phyloP scores from a whole-genome alignment of 2,888 invertebrate genomes.

The Geophilus truncorum region DNA sequence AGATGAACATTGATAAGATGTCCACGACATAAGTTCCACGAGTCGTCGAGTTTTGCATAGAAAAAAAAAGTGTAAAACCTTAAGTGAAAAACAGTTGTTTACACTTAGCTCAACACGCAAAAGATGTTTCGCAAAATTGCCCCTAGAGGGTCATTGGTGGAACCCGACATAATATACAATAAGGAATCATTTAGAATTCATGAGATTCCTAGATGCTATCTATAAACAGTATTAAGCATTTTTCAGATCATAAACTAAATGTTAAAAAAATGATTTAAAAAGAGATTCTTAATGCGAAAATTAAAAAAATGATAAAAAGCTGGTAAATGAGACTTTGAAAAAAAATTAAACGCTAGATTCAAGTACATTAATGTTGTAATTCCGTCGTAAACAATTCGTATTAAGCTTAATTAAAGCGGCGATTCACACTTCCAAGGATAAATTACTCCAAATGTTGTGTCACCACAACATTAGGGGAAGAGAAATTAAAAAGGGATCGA shows the following conservation, averaged over 20 bases:
- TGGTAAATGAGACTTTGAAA: neutral
- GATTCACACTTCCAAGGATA: neutral
- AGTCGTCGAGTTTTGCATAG: too few relatives aligned
- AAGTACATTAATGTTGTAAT: neutral
- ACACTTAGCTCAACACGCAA: neutral
- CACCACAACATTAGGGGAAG: neutral
- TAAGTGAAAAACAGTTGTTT: neutral
- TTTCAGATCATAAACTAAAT: neutral
- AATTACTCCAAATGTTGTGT: slow-evolving; percentile 6
- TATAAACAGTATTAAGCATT: neutral
- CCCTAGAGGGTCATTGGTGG: slow-evolving; percentile 21
- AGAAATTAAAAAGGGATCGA: neutral
- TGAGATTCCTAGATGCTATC: neutral
- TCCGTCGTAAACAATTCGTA: neutral
- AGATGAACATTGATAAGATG: too few relatives aligned
- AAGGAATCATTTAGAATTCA: slow-evolving; percentile 13
- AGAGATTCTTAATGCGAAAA: neutral
- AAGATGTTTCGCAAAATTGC: neutral
- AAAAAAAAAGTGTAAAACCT: neutral
- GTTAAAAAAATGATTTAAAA: neutral
- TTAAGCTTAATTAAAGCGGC: neutral
- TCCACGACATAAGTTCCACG: too few relatives aligned
- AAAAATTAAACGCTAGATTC: neutral
- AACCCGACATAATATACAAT: neutral
- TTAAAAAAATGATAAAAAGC: neutral